phyloP scores from a whole-genome alignment of 2,888 invertebrate species.

The Melanostoma scalare region DNA sequence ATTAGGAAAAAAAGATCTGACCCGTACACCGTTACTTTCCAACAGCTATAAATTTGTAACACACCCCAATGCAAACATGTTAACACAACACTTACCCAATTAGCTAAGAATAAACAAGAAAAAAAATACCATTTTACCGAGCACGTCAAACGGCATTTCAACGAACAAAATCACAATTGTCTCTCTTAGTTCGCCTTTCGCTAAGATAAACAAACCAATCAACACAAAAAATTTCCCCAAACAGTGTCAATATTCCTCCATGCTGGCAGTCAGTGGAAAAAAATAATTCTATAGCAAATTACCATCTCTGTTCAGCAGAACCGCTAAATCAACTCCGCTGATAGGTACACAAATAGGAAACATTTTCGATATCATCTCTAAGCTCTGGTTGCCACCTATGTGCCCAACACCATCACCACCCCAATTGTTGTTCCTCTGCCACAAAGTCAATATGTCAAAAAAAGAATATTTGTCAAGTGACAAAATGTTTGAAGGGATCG shows the following conservation, averaged over 20 bases:
- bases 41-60: conserved; percentile 40
- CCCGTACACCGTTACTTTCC: conserved; percentile 23
- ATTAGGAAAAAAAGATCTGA: conserved; percentile 27
- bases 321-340: conserved; percentile 71
- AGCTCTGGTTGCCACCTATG: conserved; percentile 22
- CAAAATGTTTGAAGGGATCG: conserved; percentile 59
- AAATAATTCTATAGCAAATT: conserved; percentile 56
- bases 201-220: conserved; percentile 69
- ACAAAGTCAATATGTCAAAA: conserved; percentile 71
- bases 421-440: conserved; percentile 31
- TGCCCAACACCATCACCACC: conserved; percentile 1
- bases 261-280: conserved; percentile 19
- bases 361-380: conserved; percentile 68
- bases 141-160: conserved; percentile 6
- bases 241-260: conserved; percentile 60
- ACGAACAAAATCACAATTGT: conserved; percentile 45
- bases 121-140: conserved; percentile 17
- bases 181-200: conserved; percentile 35
- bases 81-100: conserved; percentile 50
- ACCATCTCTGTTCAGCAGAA: conserved; percentile 68
- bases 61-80: conserved; percentile 58
- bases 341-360: conserved; percentile 71
- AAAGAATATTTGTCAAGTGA: conserved; percentile 65
- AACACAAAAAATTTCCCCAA: conserved; percentile 47
- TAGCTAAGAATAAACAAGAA: conserved; percentile 25